These are phyloP conservation scores for Plagodis pulveraria DNA, from an alignment of 2,888 invertebrate species.

Conservation along the genomic window DNA sequence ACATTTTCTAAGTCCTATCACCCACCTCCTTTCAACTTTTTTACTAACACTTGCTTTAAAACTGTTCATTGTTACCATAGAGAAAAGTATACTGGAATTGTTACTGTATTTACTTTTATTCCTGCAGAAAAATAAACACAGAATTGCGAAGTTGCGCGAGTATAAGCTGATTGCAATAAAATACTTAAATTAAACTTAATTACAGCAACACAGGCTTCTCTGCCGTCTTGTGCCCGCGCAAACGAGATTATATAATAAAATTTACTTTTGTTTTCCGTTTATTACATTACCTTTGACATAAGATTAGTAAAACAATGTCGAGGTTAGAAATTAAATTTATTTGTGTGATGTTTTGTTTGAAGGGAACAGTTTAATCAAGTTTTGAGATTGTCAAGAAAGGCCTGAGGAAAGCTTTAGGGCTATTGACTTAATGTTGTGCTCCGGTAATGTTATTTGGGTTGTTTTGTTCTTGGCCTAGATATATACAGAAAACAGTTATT, in stretches of 20 bases:
- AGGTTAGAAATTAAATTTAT: conserved; percentile 19
- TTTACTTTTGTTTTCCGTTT: conserved; percentile 48
- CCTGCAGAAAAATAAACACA: too few species aligned
- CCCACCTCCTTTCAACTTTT: too few species aligned
- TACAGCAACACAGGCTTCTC: conserved; percentile 25
- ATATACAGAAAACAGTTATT: neutral
- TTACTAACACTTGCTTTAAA: too few species aligned
- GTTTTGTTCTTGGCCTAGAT: neutral
- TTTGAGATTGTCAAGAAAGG: conserved; percentile 4
- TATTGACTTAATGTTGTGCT: conserved; percentile 13
- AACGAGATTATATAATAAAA: conserved; percentile 33
- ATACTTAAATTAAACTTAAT: conserved; percentile 29
- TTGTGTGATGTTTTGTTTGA: conserved; percentile 10
- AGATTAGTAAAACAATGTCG: conserved; percentile 22
- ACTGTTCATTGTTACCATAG: too few species aligned
- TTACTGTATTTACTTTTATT: too few species aligned
- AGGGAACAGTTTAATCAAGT: conserved; percentile 14
- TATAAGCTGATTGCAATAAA: conserved; percentile 20
- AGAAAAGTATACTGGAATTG: too few species aligned
- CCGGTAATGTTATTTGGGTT: conserved; percentile 2
- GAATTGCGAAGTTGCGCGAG: neutral
- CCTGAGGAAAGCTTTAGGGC: conserved; percentile 2
- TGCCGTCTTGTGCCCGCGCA: conserved; percentile 16
- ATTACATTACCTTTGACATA: conserved; percentile 48
- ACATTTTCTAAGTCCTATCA: too few species aligned